Evolutionary conservation across 2,113 vertebrate genomes (phyloP).

Genomic region (Neoarius graeffei): DNA sequence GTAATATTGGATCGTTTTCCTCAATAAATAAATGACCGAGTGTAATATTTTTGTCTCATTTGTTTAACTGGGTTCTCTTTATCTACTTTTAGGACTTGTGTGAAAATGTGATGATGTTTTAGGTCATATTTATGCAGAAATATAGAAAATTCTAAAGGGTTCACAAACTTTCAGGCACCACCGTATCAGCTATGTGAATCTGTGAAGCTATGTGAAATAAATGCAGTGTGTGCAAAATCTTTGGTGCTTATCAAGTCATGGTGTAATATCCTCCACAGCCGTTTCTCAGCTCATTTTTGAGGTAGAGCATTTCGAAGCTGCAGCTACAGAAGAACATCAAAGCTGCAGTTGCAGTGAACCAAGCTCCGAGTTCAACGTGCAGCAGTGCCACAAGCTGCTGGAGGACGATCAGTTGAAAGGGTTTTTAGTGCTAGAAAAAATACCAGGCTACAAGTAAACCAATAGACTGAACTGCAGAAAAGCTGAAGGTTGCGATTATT

Average conservation of each 20-base stretch:
- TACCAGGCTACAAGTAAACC: not conserved
- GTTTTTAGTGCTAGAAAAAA: not conserved
- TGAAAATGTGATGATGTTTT: no score
- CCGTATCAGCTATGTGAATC: no score
- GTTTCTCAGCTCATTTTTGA: not conserved
- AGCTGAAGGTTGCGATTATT: not conserved
- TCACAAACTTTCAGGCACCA: no score
- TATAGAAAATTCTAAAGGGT: no score
- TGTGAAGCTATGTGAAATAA: no score
- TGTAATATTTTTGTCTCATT: no score
- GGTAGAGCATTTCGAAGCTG: not conserved
- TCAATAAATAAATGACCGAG: no score
- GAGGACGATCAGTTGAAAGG: not conserved
- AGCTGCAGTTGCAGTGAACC: conserved; percentile 1
- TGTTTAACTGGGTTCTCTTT: no score
- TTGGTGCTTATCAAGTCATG: not conserved
- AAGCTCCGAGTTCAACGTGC: not conserved
- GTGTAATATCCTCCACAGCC: not conserved
- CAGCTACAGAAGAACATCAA: not conserved
- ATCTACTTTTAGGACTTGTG: no score
- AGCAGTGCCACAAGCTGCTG: conserved; percentile 6
- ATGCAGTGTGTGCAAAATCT: not conserved
- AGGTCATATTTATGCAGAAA: no score
- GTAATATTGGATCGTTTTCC: no score
- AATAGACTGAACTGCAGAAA: not conserved